phyloP scores from a whole-genome alignment of 2,797 vertebrate species.

The Merluccius polli region DNA sequence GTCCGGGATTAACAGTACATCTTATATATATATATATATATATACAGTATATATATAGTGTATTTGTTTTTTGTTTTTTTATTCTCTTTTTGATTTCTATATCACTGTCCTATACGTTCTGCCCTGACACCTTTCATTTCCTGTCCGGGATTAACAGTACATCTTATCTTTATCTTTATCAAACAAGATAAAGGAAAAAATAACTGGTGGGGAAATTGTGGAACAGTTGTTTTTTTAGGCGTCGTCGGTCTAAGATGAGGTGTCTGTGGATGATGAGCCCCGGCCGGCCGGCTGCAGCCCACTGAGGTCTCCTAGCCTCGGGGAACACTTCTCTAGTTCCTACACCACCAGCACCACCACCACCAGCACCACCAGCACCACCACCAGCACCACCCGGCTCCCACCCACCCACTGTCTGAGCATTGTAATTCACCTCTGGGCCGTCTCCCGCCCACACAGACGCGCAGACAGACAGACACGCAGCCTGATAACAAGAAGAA shows the following conservation, averaged over 20 bases:
- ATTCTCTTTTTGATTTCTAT: neutral
- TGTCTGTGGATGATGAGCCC: too few species aligned
- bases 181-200: neutral
- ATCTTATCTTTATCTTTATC: neutral
- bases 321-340: too few species aligned
- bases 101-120: neutral
- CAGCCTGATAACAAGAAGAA: neutral
- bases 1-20: too few species aligned
- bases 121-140: neutral
- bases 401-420: neutral
- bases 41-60: too few species aligned
- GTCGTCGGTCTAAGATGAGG: too few species aligned
- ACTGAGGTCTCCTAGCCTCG: too few species aligned
- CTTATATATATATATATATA: neutral
- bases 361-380: too few species aligned
- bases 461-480: neutral
- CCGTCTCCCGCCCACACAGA: neutral
- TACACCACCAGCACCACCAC: too few species aligned
- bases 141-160: neutral
- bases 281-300: too few species aligned
- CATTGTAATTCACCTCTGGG: neutral
- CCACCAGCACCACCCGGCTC: neutral
- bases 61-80: too few species aligned
- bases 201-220: neutral
- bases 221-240: too few species aligned